phyloP scores from a whole-genome alignment of 2,888 invertebrate genomes.

The Drosophila subsilvestris region DNA sequence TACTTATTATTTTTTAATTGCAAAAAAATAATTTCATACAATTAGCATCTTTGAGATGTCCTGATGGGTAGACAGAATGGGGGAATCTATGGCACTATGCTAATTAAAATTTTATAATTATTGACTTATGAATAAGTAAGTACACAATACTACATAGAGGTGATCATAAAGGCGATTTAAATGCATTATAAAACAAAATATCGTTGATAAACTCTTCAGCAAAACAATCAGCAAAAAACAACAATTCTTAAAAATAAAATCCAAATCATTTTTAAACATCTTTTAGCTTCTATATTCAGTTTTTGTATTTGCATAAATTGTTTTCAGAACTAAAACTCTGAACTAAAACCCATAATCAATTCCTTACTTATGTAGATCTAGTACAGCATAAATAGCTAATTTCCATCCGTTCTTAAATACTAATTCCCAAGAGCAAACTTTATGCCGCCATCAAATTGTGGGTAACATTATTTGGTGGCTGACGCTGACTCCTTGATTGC shows the following conservation, averaged over 20 bases:
- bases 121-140: too few species aligned
- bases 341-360: background rate
- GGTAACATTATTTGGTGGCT: constrained; percentile 8
- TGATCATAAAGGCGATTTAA: too few species aligned
- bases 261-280: background rate
- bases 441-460: background rate
- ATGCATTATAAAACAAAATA: too few species aligned
- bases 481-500: constrained; percentile 4
- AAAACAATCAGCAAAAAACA: too few species aligned
- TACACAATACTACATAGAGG: too few species aligned
- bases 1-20: background rate
- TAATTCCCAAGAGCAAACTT: background rate
- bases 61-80: too few species aligned
- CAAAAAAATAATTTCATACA: too few species aligned
- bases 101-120: too few species aligned
- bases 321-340: background rate
- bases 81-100: too few species aligned
- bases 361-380: background rate
- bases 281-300: background rate
- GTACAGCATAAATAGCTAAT: background rate
- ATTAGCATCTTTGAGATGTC: too few species aligned
- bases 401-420: background rate
- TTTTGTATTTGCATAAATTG: background rate
- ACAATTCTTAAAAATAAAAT: background rate
- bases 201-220: too few species aligned